A percentile compares a stretch with the other conserved stretches of the same genome.
Evolutionary conservation across 2,113 vertebrate species (phyloP).

Genomic region (Bufo bufo): DNA sequence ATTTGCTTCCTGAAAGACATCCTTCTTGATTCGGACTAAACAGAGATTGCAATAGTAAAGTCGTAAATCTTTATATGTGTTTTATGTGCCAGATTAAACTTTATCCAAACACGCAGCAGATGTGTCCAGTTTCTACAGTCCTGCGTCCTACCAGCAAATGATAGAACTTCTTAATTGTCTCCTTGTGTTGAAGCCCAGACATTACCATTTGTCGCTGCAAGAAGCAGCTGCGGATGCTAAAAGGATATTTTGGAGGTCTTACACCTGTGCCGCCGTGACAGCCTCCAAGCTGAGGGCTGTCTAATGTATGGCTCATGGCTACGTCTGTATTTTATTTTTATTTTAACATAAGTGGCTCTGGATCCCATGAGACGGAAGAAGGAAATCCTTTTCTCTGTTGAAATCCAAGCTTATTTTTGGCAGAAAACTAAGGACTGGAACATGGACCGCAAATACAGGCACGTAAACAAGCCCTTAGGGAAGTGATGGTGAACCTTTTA

Average conservation of each 20-base stretch:
- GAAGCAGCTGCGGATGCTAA: constrained; percentile 17
- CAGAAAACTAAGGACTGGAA: neutral
- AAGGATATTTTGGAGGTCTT: neutral
- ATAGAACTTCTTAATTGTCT: constrained; percentile 18
- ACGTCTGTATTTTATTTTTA: constrained; percentile 2
- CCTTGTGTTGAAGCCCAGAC: neutral
- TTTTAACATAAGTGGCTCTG: neutral
- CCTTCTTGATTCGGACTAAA: constrained; percentile 1
- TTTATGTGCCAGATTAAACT: constrained; percentile 40
- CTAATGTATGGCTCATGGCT: neutral
- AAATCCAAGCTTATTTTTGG: neutral
- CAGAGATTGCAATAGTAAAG: constrained; percentile 16
- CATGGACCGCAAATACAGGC: neutral
- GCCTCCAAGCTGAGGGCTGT: neutral
- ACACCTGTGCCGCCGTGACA: constrained; percentile 25
- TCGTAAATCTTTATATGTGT: neutral
- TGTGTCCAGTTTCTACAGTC: neutral
- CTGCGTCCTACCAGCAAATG: neutral
- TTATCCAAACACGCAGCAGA: constrained; percentile 30
- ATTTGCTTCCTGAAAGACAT: constrained; percentile 42
- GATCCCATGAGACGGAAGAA: neutral
- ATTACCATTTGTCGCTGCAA: constrained; percentile 27
- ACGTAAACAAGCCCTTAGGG: neutral
- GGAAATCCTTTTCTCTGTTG: neutral
- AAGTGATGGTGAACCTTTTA: no score